Evolutionary conservation across 2,888 invertebrate species (phyloP).

Genomic region (Bugula neritina): DNA sequence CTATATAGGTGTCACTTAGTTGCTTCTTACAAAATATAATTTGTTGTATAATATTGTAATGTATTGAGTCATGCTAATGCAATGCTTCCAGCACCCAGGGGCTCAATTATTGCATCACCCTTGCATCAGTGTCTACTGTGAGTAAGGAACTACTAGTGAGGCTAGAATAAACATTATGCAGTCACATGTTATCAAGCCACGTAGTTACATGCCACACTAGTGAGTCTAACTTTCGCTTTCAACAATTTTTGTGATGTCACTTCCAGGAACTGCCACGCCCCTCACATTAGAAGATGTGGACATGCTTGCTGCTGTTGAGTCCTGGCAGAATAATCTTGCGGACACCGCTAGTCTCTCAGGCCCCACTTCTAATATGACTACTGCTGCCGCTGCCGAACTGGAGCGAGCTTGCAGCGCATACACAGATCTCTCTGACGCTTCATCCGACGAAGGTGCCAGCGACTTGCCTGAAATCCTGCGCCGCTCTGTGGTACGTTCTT

Average conservation of each 20-base stretch:
- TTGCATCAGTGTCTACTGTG: neutral
- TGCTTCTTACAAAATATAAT: no score
- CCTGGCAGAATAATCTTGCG: neutral
- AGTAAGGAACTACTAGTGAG: neutral
- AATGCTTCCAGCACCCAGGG: neutral
- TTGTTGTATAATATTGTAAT: no score
- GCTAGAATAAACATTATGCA: neutral
- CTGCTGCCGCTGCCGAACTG: neutral
- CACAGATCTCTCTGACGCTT: neutral
- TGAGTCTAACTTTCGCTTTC: no score
- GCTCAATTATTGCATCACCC: neutral
- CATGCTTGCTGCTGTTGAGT: neutral
- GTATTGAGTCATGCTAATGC: neutral
- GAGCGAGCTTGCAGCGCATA: neutral
- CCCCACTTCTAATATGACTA: neutral
- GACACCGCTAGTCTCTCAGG: neutral
- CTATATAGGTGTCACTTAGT: no score
- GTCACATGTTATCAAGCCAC: neutral
- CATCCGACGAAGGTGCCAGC: neutral
- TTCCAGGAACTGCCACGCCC: neutral
- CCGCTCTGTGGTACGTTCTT: conserved; percentile 14
- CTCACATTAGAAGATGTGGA: neutral
- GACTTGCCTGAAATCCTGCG: neutral
- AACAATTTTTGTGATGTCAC: no score
- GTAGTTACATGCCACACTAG: no score